Evolutionary conservation across 2,797 vertebrate genomes (phyloP).

Genomic region (Takifugu ocellatus): DNA sequence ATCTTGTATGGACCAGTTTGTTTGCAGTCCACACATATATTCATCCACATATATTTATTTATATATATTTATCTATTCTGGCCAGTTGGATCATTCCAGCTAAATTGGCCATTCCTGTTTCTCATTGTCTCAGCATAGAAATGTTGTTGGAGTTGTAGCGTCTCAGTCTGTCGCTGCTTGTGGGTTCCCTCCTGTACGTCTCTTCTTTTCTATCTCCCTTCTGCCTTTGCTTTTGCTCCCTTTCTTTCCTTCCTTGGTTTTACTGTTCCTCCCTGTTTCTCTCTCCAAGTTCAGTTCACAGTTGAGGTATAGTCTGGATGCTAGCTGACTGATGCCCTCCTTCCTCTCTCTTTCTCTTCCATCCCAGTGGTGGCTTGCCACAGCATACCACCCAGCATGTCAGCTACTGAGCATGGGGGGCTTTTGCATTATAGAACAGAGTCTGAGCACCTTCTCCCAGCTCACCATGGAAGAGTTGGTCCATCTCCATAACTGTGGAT

Average conservation of each 20-base stretch:
- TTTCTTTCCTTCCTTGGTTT: conserved; percentile 19
- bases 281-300: conserved; percentile 59
- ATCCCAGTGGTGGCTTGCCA: conserved; percentile 63
- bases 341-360: conserved; percentile 34
- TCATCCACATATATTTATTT: conserved; percentile 29
- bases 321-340: conserved; percentile 66
- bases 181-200: conserved; percentile 65
- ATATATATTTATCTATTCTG: conserved; percentile 48
- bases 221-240: conserved; percentile 16
- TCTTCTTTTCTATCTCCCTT: conserved; percentile 34
- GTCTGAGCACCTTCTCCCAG: conserved; percentile 67
- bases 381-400: conserved; percentile 73
- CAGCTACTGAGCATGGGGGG: conserved; percentile 69
- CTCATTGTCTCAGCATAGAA: conserved; percentile 73
- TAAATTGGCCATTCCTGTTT: conserved; percentile 66
- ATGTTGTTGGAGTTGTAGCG: conserved; percentile 81
- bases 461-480: conserved; percentile 61
- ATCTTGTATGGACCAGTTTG: conserved; percentile 10
- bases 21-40: conserved; percentile 16
- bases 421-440: conserved; percentile 73
- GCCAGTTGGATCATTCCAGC: conserved; percentile 58
- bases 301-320: conserved; percentile 72
- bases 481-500: conserved; percentile 68
- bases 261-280: conserved; percentile 6
- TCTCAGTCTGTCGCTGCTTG: conserved; percentile 76